These are phyloP conservation scores for Tetanocera ferruginea DNA, from an alignment of 2,888 invertebrate genomes.

Conservation along the genomic window DNA sequence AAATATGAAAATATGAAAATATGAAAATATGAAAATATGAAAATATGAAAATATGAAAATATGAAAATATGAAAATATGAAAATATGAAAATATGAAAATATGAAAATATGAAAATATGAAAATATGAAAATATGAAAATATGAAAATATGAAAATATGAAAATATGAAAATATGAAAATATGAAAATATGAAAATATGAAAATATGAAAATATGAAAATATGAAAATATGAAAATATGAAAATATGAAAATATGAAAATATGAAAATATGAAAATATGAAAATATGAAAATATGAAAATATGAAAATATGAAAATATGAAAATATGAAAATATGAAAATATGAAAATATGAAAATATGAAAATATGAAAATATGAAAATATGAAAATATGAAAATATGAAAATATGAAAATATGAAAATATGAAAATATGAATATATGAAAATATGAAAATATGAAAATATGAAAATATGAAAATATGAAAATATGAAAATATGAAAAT, in stretches of 20 bases:
- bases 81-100: no score
- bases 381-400: background rate
- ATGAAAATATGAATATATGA: background rate
- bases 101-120: background rate
- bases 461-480: background rate
- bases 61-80: no score
- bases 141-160: background rate
- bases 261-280: background rate
- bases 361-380: background rate
- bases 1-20: no score
- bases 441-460: background rate
- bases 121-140: background rate
- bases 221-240: background rate
- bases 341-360: background rate
- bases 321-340: background rate
- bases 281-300: background rate
- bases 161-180: background rate
- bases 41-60: no score
- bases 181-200: background rate
- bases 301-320: background rate
- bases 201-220: background rate
- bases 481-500: background rate
- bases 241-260: background rate
- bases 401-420: background rate
- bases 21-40: no score